These are phyloP conservation scores for Drosophila meridiana DNA, from an alignment of 2,888 invertebrate species.

Conservation along the genomic window DNA sequence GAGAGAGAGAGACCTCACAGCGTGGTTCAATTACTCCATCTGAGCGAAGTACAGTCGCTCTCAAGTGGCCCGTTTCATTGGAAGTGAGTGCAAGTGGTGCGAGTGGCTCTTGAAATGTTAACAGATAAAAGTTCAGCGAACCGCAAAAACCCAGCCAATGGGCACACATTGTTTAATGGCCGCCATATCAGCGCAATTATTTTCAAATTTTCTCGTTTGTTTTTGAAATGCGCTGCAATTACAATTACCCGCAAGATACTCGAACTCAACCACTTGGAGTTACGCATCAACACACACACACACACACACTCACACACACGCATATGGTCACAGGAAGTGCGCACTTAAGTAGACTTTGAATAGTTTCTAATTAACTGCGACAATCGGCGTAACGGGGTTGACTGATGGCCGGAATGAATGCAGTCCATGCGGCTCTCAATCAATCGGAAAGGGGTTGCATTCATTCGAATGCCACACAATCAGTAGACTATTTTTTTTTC, in stretches of 20 bases:
- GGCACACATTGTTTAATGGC: conserved; percentile 66
- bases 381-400: conserved; percentile 71
- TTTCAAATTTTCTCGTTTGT: conserved; percentile 78
- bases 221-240: conserved; percentile 71
- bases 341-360: conserved; percentile 79
- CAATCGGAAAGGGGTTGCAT: conserved; percentile 18
- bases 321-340: conserved; percentile 62
- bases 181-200: conserved; percentile 75
- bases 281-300: conserved; percentile 74
- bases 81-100: conserved; percentile 20
- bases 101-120: conserved; percentile 56
- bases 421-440: conserved; percentile 9
- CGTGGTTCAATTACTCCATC: conserved; percentile 2
- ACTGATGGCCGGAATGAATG: conserved; percentile 37
- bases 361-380: conserved; percentile 77
- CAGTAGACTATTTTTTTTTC: neutral
- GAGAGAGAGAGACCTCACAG: conserved; percentile 62
- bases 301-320: conserved; percentile 25
- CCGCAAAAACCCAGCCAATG: conserved; percentile 69
- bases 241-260: conserved; percentile 69
- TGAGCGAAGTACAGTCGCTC: conserved; percentile 28
- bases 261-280: conserved; percentile 54
- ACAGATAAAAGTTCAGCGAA: conserved; percentile 78
- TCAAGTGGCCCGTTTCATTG: conserved; percentile 22
- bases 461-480: conserved; percentile 7